A percentile compares a stretch with the other conserved stretches of the same genome.
Conservation (phyloP, 2,888 invertebrate species). For the Prionchulus punctatus region DNA sequence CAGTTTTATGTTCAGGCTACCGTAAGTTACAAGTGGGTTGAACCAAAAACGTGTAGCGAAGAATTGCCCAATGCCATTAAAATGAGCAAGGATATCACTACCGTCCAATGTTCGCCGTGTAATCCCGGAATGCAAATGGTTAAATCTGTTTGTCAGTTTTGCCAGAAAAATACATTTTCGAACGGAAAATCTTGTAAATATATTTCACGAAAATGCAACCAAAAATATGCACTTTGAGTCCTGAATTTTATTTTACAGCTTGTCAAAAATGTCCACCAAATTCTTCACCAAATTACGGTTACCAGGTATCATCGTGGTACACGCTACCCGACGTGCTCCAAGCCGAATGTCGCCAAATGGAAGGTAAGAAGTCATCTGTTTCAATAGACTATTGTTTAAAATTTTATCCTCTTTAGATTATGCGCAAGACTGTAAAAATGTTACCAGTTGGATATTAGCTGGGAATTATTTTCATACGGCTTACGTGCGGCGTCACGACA, state of each 20-base stretch:
- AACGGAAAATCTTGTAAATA: conserved; percentile 31
- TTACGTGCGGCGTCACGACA: conserved; percentile 38
- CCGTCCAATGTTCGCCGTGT: conserved; percentile 39
- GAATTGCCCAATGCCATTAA: conserved; percentile 32
- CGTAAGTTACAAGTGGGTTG: conserved; percentile 40
- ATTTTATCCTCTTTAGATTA: background rate
- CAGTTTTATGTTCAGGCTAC: conserved; percentile 29
- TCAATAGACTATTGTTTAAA: background rate
- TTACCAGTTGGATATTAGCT: conserved; percentile 40
- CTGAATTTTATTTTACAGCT: conserved; percentile 15
- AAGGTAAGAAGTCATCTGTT: background rate
- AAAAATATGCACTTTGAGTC: background rate
- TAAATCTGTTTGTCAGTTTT: conserved; percentile 40
- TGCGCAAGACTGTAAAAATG: conserved; percentile 28
- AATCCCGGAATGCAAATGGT: conserved; percentile 42
- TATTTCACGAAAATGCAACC: background rate
- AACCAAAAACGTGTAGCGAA: conserved; percentile 42
- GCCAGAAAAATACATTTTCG: conserved; percentile 37
- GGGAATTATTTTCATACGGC: conserved; percentile 40
- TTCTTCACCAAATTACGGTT: conserved; percentile 42
- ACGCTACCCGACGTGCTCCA: conserved; percentile 37
- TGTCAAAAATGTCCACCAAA: conserved; percentile 37
- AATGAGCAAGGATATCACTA: conserved; percentile 30
- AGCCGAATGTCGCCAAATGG: conserved; percentile 33
- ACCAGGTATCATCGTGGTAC: conserved; percentile 39